Evolutionary conservation across 92 coral and sea anemone species (phyloP).

Genomic region (Montipora capitata): DNA sequence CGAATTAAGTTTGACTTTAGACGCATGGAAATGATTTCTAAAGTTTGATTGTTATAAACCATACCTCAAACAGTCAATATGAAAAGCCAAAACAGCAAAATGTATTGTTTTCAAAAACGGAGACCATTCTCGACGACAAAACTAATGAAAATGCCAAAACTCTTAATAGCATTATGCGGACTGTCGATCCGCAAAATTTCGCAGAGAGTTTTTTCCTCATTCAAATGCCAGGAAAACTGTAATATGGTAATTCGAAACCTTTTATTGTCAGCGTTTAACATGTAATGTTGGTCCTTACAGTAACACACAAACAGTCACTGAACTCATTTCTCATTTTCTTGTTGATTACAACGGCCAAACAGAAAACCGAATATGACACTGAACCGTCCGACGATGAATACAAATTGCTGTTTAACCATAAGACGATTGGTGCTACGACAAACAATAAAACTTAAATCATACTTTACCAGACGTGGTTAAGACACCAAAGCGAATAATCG

Average conservation of each 20-base stretch:
- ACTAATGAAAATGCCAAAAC: too few relatives aligned
- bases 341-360: conserved; percentile 10
- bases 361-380: conserved; percentile 20
- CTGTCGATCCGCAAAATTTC: too few relatives aligned
- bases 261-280: background rate
- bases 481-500: conserved; percentile 5
- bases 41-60: conserved; percentile 12
- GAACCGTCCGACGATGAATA: background rate
- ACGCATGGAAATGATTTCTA: background rate
- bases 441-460: background rate
- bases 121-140: too few relatives aligned
- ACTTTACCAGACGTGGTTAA: conserved; percentile 20
- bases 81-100: too few relatives aligned
- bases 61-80: too few relatives aligned
- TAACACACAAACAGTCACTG: background rate
- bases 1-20: background rate
- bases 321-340: conserved; percentile 24
- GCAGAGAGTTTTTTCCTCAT: background rate
- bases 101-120: too few relatives aligned
- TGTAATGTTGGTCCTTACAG: background rate
- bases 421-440: background rate
- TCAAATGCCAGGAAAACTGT: background rate
- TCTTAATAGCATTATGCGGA: too few relatives aligned
- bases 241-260: conserved; percentile 10
- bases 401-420: conserved; percentile 14